These are phyloP conservation scores for Poecilia picta DNA, from an alignment of 2,797 vertebrate species.

Conservation along the genomic window DNA sequence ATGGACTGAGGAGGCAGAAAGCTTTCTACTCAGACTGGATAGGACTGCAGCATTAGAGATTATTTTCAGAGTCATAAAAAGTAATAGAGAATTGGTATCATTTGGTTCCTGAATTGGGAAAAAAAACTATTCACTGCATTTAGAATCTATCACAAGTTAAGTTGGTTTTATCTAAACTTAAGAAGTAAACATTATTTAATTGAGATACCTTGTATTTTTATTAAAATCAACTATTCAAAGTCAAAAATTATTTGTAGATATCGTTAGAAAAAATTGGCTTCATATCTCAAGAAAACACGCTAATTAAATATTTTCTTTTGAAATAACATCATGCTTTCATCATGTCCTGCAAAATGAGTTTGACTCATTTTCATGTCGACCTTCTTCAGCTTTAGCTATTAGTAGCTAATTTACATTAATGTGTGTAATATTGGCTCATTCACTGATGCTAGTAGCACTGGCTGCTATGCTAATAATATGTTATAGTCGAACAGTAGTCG, in stretches of 20 bases:
- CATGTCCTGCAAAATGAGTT: background rate
- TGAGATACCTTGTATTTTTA: background rate
- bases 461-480: background rate
- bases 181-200: background rate
- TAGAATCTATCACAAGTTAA: background rate
- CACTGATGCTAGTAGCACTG: background rate
- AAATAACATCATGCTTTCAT: background rate
- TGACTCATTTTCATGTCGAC: background rate
- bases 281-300: background rate
- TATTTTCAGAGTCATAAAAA: background rate
- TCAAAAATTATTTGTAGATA: background rate
- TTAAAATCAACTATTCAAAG: background rate
- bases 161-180: background rate
- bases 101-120: background rate
- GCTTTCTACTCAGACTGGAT: background rate
- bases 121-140: background rate
- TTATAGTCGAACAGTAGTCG: background rate
- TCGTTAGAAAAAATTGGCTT: background rate
- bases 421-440: background rate
- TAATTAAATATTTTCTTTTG: background rate
- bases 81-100: background rate
- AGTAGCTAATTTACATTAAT: background rate
- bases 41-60: background rate
- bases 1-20: background rate
- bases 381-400: background rate